Conservation (phyloP, 2,888 invertebrate species). For the Bembecia ichneumoniformis region DNA sequence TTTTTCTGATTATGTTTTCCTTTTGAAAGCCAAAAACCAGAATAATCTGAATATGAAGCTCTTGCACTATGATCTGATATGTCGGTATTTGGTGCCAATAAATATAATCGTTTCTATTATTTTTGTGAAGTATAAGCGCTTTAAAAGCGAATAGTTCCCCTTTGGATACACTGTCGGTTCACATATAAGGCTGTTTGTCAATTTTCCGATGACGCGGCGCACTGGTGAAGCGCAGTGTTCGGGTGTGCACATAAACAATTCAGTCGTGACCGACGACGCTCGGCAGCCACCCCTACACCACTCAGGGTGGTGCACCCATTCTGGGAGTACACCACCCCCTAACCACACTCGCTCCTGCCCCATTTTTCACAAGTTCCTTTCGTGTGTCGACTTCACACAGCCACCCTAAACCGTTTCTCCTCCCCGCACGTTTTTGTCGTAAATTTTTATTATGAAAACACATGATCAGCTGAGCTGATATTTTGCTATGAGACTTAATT, state of each 20-base stretch:
- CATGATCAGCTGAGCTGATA: conserved; percentile 46
- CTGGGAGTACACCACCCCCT: conserved; percentile 14
- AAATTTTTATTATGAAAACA: conserved; percentile 47
- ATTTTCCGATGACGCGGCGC: conserved; percentile 55
- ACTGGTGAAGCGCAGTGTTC: conserved; percentile 47
- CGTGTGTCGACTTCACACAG: conserved; percentile 29
- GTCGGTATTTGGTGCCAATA: too few species aligned
- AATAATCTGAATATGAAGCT: too few species aligned
- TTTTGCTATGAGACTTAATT: conserved; percentile 1
- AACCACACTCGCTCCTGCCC: conserved; percentile 26
- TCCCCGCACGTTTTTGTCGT: conserved; percentile 36
- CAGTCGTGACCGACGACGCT: conserved; percentile 24
- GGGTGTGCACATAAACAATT: conserved; percentile 57
- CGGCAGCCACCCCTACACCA: conserved; percentile 5
- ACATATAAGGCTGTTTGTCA: conserved; percentile 50
- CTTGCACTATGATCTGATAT: too few species aligned
- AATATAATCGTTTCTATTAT: too few species aligned
- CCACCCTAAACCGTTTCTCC: conserved; percentile 17
- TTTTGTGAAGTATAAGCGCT: too few species aligned
- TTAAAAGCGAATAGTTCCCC: neutral
- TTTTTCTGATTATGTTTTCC: too few species aligned
- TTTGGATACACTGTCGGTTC: conserved; percentile 1
- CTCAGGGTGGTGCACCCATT: conserved; percentile 10
- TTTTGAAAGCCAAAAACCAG: too few species aligned
- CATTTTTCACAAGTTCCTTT: conserved; percentile 53